Evolutionary conservation across 2,888 invertebrate genomes (phyloP).

Genomic region (Psylliodes chrysocephalus): DNA sequence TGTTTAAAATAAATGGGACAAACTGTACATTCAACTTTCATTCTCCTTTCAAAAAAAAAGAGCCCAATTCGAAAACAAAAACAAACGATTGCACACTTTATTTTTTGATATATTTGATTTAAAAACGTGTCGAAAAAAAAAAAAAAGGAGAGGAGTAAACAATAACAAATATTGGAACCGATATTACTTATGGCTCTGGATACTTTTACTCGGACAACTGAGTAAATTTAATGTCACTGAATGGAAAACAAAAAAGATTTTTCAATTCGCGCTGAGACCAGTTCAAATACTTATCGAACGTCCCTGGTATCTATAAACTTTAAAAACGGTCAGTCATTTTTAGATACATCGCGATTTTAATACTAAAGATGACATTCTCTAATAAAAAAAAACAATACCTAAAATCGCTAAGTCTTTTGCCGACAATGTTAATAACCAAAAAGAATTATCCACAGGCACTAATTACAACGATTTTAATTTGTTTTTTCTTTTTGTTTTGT

Average conservation of each 20-base stretch:
- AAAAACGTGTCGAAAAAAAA: no score
- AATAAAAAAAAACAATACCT: constrained; percentile 15
- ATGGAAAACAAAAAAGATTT: no score
- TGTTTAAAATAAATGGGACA: not conserved
- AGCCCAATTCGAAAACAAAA: constrained; percentile 19
- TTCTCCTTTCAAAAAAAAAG: not conserved
- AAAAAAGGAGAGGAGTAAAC: no score
- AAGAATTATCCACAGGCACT: constrained; percentile 52
- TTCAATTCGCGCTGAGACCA: no score
- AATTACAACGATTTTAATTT: constrained; percentile 50
- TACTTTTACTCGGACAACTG: no score
- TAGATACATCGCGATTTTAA: constrained; percentile 29
- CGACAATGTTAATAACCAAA: constrained; percentile 23
- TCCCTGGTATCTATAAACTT: constrained; percentile 1
- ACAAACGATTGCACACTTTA: constrained; percentile 27
- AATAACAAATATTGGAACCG: no score
- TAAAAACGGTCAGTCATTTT: constrained; percentile 33
- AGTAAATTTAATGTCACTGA: no score
- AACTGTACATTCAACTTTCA: constrained; percentile 4
- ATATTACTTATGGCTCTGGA: no score
- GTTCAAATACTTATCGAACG: constrained; percentile 1
- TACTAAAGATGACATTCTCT: constrained; percentile 31
- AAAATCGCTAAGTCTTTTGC: constrained; percentile 19
- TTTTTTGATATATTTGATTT: not conserved
- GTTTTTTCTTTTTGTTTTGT: constrained; percentile 14